These are phyloP conservation scores for Helostoma temminkii DNA, from an alignment of 2,797 vertebrate genomes.

Conservation along the genomic window DNA sequence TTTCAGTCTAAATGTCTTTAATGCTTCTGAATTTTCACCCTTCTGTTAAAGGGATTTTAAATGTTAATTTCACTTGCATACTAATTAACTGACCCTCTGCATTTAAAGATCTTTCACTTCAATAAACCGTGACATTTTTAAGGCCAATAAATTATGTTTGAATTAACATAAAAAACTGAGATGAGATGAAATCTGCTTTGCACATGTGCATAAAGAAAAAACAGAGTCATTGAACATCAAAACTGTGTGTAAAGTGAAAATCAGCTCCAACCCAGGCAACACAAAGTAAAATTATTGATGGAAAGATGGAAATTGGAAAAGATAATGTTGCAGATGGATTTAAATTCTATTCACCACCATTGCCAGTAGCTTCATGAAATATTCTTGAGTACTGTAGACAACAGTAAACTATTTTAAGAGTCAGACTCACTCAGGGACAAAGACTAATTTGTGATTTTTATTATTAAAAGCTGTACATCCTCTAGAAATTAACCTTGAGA, in stretches of 20 bases:
- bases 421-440: constrained; percentile 17
- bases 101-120: constrained; percentile 37
- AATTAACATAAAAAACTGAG: constrained; percentile 44
- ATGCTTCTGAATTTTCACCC: constrained; percentile 32
- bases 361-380: constrained; percentile 37
- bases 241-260: constrained; percentile 17
- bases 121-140: constrained; percentile 35
- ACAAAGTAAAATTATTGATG: constrained; percentile 31
- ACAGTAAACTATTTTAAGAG: constrained; percentile 27
- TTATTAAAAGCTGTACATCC: background rate
- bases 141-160: constrained; percentile 36
- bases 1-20: constrained; percentile 18
- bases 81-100: constrained; percentile 41
- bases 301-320: constrained; percentile 43
- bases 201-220: constrained; percentile 15
- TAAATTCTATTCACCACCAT: constrained; percentile 31
- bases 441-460: constrained; percentile 20
- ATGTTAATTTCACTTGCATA: constrained; percentile 52
- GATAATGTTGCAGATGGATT: constrained; percentile 45
- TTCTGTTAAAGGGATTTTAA: constrained; percentile 52
- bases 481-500: constrained; percentile 9
- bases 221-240: constrained; percentile 19
- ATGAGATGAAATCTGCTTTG: constrained; percentile 19
- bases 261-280: constrained; percentile 15
- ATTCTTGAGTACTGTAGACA: constrained; percentile 20